Conservation (phyloP, 2,888 invertebrate genomes). For the Stomorhina lunata region DNA sequence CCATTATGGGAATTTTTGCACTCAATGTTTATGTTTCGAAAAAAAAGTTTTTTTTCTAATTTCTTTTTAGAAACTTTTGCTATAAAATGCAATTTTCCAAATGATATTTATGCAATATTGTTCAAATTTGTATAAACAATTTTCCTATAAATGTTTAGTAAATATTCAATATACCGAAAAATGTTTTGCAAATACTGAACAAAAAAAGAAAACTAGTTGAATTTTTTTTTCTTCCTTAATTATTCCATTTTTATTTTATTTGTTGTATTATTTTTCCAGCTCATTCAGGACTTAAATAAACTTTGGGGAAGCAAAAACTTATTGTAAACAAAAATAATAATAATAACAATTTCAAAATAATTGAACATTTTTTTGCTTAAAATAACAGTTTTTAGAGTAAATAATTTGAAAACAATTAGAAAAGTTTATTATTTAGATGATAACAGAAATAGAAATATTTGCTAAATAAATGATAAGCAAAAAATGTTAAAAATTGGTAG, state of each 20-base stretch:
- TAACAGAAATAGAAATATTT: no score
- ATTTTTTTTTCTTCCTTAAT: constrained; percentile 24
- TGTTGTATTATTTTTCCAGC: constrained; percentile 18
- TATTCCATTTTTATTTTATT: constrained; percentile 9
- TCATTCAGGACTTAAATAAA: constrained; percentile 27
- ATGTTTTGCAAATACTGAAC: constrained; percentile 43
- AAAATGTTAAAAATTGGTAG: no score
- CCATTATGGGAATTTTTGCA: constrained; percentile 62
- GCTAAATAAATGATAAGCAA: no score
- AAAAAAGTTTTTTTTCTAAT: constrained; percentile 8
- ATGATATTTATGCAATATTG: constrained; percentile 54
- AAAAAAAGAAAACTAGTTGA: constrained; percentile 29
- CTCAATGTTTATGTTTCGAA: constrained; percentile 55
- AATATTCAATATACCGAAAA: constrained; percentile 37
- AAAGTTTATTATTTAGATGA: constrained; percentile 24
- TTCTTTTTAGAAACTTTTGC: neutral
- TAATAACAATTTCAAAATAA: constrained; percentile 51
- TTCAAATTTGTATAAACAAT: constrained; percentile 31
- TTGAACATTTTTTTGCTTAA: neutral
- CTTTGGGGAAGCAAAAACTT: neutral
- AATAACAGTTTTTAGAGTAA: neutral
- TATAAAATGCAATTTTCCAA: constrained; percentile 51
- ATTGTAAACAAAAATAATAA: constrained; percentile 30
- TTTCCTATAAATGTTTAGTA: constrained; percentile 54
- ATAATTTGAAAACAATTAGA: constrained; percentile 3